phyloP scores from a whole-genome alignment of 2,888 invertebrate genomes.

The Lamellibrachia satsuma region DNA sequence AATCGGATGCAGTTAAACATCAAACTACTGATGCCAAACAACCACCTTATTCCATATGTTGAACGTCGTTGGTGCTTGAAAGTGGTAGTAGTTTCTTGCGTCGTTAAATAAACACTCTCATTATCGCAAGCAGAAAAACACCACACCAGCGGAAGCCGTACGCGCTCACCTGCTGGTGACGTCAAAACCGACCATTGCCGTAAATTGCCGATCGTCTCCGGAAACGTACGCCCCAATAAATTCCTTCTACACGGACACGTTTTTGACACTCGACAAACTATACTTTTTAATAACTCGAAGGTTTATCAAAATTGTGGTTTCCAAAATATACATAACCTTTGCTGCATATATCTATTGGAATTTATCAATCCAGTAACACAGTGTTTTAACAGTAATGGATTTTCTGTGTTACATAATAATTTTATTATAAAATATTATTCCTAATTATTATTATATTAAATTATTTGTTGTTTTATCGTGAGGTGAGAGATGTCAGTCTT shows the following conservation, averaged over 20 bases:
- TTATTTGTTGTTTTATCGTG: not conserved
- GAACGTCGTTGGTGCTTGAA: not conserved
- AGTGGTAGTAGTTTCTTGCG: not conserved
- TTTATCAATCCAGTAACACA: not conserved
- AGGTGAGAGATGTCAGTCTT: not conserved
- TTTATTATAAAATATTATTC: not conserved
- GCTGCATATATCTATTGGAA: not conserved
- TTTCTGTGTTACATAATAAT: not conserved
- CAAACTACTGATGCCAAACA: not conserved
- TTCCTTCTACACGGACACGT: not conserved
- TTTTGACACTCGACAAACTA: not conserved
- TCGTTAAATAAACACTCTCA: constrained; percentile 9
- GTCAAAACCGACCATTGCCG: constrained; percentile 7
- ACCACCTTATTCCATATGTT: constrained; percentile 13
- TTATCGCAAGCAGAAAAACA: not conserved
- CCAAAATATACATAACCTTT: not conserved
- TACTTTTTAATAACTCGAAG: not conserved
- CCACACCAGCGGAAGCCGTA: constrained; percentile 12
- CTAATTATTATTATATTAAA: no score
- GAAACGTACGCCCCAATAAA: not conserved
- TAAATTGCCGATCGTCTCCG: not conserved
- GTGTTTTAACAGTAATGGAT: not conserved
- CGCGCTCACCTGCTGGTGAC: constrained; percentile 17
- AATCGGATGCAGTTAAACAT: not conserved
- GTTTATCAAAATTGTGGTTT: not conserved